phyloP scores from a whole-genome alignment of 2,113 vertebrate species.

The Trematomus loennbergii region DNA sequence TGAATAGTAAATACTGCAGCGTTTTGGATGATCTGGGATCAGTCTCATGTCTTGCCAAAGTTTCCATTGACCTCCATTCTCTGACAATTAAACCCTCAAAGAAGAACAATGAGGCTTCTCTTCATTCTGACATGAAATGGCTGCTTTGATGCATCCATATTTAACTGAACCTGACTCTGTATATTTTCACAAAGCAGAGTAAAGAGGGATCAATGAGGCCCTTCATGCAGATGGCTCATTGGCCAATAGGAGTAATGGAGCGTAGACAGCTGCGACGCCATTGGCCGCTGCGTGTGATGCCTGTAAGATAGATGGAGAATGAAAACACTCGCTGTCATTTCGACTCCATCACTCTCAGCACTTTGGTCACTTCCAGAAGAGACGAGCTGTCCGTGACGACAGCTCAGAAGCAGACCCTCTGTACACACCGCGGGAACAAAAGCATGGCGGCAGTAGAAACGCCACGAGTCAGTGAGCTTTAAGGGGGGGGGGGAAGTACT shows the following conservation, averaged over 20 bases:
- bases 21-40: conserved; percentile 54
- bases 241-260: conserved; percentile 69
- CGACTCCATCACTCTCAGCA: conserved; percentile 68
- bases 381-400: conserved; percentile 39
- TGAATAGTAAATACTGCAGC: conserved; percentile 45
- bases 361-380: conserved; percentile 55
- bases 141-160: conserved; percentile 39
- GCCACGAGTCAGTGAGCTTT: conserved; percentile 43
- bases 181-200: conserved; percentile 65
- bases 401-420: conserved; percentile 23
- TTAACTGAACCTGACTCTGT: conserved; percentile 49
- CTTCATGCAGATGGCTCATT: conserved; percentile 73
- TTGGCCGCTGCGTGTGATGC: conserved; percentile 38
- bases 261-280: conserved; percentile 40
- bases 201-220: conserved; percentile 74
- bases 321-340: conserved; percentile 64
- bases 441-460: not conserved
- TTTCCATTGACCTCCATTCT: conserved; percentile 1
- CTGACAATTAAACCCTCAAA: conserved; percentile 19
- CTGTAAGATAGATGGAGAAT: conserved; percentile 69
- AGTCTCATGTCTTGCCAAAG: not conserved
- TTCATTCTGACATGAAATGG: not conserved
- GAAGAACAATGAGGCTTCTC: conserved; percentile 19
- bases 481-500: conserved; percentile 9
- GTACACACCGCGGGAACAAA: conserved; percentile 2